Evolutionary conservation across 2,113 vertebrate genomes (phyloP).

Genomic region (Turnix velox): DNA sequence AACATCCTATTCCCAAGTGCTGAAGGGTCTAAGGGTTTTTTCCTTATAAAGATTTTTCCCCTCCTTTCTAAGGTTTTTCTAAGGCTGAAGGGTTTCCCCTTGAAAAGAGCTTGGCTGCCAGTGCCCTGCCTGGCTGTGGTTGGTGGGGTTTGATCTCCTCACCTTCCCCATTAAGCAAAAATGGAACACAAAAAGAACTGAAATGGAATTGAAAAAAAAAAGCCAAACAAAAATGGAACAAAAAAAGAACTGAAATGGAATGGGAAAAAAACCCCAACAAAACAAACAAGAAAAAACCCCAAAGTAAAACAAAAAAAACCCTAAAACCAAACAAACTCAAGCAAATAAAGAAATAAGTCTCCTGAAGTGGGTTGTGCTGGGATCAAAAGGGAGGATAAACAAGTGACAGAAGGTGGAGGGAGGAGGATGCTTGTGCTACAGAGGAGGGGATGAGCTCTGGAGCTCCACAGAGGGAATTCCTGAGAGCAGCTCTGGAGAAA

Average conservation of each 20-base stretch:
- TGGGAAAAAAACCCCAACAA: neutral
- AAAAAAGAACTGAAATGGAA: neutral
- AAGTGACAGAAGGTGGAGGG: neutral
- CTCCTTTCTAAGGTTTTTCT: too few species aligned
- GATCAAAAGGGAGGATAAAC: neutral
- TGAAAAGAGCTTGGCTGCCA: too few species aligned
- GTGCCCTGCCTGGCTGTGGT: accelerated
- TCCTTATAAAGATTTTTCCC: too few species aligned
- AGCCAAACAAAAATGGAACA: neutral
- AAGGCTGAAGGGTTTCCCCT: too few species aligned
- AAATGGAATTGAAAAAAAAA: neutral
- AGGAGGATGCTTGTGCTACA: neutral
- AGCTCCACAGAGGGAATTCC: neutral
- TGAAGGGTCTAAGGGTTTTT: neutral
- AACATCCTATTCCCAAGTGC: neutral
- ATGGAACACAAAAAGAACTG: neutral
- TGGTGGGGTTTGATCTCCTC: neutral
- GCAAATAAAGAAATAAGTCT: neutral
- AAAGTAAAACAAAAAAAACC: too few species aligned
- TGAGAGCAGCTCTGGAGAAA: neutral
- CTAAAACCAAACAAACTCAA: neutral
- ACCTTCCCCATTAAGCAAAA: neutral
- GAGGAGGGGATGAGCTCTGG: neutral
- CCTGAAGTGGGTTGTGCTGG: neutral
- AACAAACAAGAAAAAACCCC: too few species aligned